phyloP scores from a whole-genome alignment of 2,797 vertebrate genomes.

The Xerus rutilus region DNA sequence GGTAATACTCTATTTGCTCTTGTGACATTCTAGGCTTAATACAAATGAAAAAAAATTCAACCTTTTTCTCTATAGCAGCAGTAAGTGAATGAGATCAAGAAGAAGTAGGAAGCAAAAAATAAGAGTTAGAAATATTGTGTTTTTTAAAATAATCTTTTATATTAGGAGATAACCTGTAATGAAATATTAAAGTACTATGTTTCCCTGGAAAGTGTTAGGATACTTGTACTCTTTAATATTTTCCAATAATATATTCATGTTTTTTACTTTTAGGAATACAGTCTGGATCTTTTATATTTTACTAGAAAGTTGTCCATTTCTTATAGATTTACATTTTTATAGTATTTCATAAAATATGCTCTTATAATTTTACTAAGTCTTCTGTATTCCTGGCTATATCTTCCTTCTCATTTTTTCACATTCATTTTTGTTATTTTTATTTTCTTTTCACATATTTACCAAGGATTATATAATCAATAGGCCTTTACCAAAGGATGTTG shows the following conservation, averaged over 20 bases:
- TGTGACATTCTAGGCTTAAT: neutral
- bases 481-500: neutral
- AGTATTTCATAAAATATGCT: neutral
- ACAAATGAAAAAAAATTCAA: neutral
- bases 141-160: neutral
- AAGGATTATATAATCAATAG: neutral
- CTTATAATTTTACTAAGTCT: neutral
- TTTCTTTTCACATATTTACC: neutral
- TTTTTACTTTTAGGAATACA: neutral
- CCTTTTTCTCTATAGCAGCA: neutral
- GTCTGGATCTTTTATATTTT: neutral
- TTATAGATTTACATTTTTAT: neutral
- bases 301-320: neutral
- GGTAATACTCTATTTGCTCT: neutral
- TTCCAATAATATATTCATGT: neutral
- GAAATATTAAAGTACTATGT: neutral
- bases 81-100: neutral
- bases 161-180: neutral
- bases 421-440: neutral
- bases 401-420: neutral
- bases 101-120: neutral
- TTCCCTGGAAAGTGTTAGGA: neutral
- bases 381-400: neutral
- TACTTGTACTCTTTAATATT: neutral
- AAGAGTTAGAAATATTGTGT: neutral